phyloP scores from a whole-genome alignment of 2,888 invertebrate species.

The Drosophila ezoana region DNA sequence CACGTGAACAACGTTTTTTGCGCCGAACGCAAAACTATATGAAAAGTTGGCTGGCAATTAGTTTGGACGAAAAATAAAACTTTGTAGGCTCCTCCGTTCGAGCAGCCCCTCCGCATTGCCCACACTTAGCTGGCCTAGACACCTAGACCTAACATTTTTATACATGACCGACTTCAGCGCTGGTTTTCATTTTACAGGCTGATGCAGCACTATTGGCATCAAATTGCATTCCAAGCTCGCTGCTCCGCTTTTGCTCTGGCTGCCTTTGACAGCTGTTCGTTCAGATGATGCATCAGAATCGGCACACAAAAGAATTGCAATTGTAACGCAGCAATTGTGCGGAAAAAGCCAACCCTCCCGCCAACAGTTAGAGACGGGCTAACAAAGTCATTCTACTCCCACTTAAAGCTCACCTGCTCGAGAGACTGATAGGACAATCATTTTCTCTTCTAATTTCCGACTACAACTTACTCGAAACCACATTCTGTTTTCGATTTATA shows the following conservation, averaged over 20 bases:
- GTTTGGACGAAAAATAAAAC: neutral
- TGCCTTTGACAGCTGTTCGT: neutral
- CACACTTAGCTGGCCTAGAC: too few species aligned
- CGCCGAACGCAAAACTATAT: slow-evolving; percentile 6
- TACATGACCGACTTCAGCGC: neutral
- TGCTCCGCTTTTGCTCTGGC: neutral
- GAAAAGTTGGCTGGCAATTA: slow-evolving; percentile 21
- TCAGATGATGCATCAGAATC: neutral
- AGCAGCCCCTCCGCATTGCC: too few species aligned
- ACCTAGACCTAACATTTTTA: neutral
- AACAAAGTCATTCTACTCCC: neutral
- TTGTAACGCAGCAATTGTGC: neutral
- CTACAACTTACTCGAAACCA: too few species aligned
- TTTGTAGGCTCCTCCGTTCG: neutral
- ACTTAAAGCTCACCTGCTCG: neutral
- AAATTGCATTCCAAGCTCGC: neutral
- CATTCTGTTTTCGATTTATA: too few species aligned
- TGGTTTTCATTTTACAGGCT: neutral
- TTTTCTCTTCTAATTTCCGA: too few species aligned
- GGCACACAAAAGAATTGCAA: slow-evolving; percentile 1
- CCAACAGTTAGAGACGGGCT: neutral
- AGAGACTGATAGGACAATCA: too few species aligned
- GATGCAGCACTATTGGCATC: neutral
- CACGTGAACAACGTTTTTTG: neutral
- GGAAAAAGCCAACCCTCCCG: neutral